Evolutionary conservation across 2,113 vertebrate species (phyloP).

Genomic region (Rhizomys pruinosus): DNA sequence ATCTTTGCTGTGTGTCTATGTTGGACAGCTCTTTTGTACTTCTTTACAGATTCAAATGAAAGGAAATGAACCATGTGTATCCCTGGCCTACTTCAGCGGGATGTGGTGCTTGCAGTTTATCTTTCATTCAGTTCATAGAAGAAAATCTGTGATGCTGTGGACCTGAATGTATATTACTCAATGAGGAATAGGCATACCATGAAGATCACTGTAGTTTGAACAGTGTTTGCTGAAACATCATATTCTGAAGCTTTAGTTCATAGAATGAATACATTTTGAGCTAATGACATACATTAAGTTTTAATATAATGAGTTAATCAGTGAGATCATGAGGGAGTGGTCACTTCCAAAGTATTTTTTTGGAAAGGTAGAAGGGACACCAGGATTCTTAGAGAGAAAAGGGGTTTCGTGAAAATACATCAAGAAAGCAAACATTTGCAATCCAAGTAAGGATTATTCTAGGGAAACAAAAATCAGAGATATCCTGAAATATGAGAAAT

Average conservation of each 20-base stretch:
- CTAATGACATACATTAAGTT: neutral
- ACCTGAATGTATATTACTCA: neutral
- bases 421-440: neutral
- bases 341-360: fast-evolving
- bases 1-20: neutral
- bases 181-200: neutral
- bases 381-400: neutral
- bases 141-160: neutral
- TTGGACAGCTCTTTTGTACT: neutral
- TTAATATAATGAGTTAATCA: neutral
- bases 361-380: neutral
- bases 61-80: neutral
- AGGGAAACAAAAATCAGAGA: neutral
- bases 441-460: neutral
- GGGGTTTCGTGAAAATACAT: fast-evolving
- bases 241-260: neutral
- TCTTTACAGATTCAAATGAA: neutral
- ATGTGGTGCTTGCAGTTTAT: neutral
- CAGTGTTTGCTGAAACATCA: neutral
- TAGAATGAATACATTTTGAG: neutral
- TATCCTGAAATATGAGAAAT: neutral
- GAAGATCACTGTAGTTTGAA: fast-evolving
- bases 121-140: neutral
- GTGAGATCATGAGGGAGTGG: neutral
- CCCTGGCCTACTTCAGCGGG: neutral